phyloP scores from a whole-genome alignment of 2,113 vertebrate species.

The Peucedramus taeniatus region DNA sequence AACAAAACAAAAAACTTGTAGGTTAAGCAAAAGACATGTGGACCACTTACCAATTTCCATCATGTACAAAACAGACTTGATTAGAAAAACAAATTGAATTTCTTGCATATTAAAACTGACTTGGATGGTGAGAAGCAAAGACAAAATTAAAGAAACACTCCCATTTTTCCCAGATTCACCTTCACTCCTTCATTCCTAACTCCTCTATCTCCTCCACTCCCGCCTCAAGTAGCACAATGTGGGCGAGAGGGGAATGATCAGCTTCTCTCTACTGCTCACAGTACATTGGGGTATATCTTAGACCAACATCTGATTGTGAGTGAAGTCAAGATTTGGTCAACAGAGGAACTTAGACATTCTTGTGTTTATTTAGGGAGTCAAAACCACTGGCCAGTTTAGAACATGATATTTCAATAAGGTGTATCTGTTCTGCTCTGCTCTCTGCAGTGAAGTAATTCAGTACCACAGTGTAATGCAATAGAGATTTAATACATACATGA shows the following conservation, averaged over 20 bases:
- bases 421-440: not conserved
- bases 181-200: not conserved
- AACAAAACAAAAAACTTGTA: no score
- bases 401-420: not conserved
- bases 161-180: not conserved
- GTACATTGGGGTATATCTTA: not conserved
- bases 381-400: not conserved
- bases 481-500: not conserved
- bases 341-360: not conserved
- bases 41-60: not conserved
- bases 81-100: not conserved
- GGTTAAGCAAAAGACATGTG: not conserved
- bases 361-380: not conserved
- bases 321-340: not conserved
- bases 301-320: not conserved
- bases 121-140: not conserved
- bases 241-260: rapidly evolving
- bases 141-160: not conserved
- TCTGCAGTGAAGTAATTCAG: not conserved
- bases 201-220: rapidly evolving
- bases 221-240: rapidly evolving
- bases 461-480: not conserved
- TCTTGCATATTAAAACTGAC: not conserved
- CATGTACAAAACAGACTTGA: not conserved
- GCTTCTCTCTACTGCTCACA: not conserved